Evolutionary conservation across 1,140 invertebrate species (phyloP).

Genomic region (Drosophila kohkoa): DNA sequence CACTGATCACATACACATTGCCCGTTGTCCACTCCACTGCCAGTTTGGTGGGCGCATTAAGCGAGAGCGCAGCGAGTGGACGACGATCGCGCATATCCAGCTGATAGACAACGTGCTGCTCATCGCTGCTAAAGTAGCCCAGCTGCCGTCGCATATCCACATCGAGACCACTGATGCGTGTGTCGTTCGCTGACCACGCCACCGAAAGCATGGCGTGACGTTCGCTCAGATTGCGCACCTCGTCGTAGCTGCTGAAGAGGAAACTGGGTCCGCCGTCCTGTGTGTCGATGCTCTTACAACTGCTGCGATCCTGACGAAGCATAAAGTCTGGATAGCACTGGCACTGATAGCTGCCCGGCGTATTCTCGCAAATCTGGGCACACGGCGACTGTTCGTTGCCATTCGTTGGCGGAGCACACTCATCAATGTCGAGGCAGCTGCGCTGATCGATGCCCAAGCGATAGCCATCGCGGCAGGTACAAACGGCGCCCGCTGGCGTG

Average conservation of each 20-base stretch:
- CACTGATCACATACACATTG: conserved; percentile 92
- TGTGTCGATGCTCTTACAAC: conserved; percentile 89
- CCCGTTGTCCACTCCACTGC: conserved; percentile 91
- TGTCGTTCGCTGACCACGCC: conserved; percentile 83
- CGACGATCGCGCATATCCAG: conserved; percentile 58
- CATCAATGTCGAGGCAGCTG: conserved; percentile 89
- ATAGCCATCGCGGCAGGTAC: conserved; percentile 92
- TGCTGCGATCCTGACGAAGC: conserved; percentile 87
- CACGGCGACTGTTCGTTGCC: conserved; percentile 88
- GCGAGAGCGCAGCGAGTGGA: conserved; percentile 85
- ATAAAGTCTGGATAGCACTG: conserved; percentile 89
- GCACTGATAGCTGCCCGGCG: conserved; percentile 90
- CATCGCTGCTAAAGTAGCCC: conserved; percentile 84
- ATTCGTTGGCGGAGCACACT: conserved; percentile 86
- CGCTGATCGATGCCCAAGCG: conserved; percentile 86
- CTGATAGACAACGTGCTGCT: conserved; percentile 75
- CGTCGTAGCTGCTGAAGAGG: conserved; percentile 85
- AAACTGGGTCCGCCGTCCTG: conserved; percentile 85
- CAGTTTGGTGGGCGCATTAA: conserved; percentile 89
- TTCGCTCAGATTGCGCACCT: conserved; percentile 85
- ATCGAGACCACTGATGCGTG: conserved; percentile 86
- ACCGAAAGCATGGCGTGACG: conserved; percentile 78
- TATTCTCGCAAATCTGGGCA: conserved; percentile 92
- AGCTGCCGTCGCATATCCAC: conserved; percentile 77
- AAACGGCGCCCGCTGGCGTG: conserved; percentile 85